Evolutionary conservation across 2,888 invertebrate species (phyloP).

Genomic region (Himalopsyche tibetana): DNA sequence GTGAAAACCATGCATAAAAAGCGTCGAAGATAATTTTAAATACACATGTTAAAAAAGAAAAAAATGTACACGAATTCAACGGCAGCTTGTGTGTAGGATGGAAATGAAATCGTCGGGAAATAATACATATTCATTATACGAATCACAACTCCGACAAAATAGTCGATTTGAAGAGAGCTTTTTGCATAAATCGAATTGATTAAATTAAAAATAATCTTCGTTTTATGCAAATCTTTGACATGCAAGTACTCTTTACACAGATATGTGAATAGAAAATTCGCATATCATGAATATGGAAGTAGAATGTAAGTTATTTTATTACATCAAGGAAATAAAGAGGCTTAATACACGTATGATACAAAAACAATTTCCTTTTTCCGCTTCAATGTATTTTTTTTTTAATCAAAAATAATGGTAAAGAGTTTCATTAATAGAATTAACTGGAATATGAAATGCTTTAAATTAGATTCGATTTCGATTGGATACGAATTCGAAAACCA

Average conservation of each 20-base stretch:
- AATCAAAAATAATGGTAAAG: no score
- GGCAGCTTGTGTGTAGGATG: no score
- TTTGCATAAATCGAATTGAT: neutral
- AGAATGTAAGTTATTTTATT: neutral
- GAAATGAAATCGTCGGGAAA: no score
- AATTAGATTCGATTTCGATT: no score
- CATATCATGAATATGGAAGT: slow-evolving; percentile 13
- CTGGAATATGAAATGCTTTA: no score
- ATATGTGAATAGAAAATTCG: slow-evolving; percentile 11
- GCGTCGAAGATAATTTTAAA: no score
- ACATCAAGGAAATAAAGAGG: neutral
- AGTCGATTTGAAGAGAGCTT: neutral
- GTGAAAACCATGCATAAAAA: no score
- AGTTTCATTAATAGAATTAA: no score
- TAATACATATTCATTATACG: no score
- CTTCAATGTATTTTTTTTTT: neutral
- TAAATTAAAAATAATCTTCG: slow-evolving; percentile 14
- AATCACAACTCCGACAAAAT: neutral
- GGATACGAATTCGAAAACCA: no score
- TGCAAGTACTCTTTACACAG: slow-evolving; percentile 1
- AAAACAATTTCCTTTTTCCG: neutral
- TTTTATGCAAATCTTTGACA: slow-evolving; percentile 27
- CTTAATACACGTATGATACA: neutral
- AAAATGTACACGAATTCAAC: no score
- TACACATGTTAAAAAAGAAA: no score